A percentile compares a stretch with the other conserved stretches of the same genome.
Conservation (phyloP, 2,113 vertebrate species). For the Morone saxatilis region DNA sequence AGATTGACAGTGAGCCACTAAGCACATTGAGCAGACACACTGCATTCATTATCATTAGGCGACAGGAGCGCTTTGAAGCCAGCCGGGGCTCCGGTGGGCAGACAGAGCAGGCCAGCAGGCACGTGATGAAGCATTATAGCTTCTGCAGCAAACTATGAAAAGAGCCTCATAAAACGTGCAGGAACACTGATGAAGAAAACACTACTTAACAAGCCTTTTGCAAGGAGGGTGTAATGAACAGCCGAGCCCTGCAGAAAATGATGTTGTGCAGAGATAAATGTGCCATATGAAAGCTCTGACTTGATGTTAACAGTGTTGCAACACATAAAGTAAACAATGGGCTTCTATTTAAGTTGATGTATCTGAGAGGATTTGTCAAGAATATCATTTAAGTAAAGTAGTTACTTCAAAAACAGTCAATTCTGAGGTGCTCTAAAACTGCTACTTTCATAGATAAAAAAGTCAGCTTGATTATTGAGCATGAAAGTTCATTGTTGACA, state of each 20-base stretch:
- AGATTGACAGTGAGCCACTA: slow-evolving; percentile 70
- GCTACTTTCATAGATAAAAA: too few species aligned
- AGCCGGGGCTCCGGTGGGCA: slow-evolving; percentile 52
- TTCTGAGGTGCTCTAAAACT: too few species aligned
- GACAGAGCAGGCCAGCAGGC: slow-evolving; percentile 54
- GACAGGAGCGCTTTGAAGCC: slow-evolving; percentile 75
- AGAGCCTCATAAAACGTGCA: slow-evolving; percentile 43
- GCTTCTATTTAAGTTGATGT: neutral
- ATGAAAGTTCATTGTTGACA: too few species aligned
- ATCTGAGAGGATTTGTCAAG: neutral
- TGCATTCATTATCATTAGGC: slow-evolving; percentile 78
- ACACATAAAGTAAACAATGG: neutral
- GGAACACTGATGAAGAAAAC: slow-evolving; percentile 42
- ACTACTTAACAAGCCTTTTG: slow-evolving; percentile 20
- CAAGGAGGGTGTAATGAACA: slow-evolving; percentile 30
- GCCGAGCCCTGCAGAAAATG: neutral
- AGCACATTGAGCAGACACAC: slow-evolving; percentile 68
- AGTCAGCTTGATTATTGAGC: too few species aligned
- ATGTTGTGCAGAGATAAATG: slow-evolving; percentile 31
- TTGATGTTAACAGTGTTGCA: neutral
- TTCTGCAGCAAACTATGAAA: slow-evolving; percentile 40
- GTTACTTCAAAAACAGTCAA: neutral
- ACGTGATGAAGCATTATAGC: slow-evolving; percentile 46
- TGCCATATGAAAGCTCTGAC: neutral
- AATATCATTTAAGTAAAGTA: neutral